Percentiles rank a stretch among this genome's conserved stretches.
phyloP scores from a whole-genome alignment of 2,888 invertebrate species.

The Spilarctia lutea region DNA sequence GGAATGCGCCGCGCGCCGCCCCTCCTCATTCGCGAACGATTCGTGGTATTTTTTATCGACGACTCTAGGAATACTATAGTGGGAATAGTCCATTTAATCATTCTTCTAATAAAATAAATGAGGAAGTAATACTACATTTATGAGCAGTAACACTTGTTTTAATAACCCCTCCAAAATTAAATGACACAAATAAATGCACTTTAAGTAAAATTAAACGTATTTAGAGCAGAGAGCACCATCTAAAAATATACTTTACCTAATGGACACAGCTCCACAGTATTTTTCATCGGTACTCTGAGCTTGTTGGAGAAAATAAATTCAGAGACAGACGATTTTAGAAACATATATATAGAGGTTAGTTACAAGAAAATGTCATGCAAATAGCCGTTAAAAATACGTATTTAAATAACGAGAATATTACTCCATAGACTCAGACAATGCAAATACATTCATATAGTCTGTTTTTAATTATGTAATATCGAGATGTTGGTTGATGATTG shows the following conservation, averaged over 20 bases:
- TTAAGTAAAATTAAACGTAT: slow-evolving; percentile 59
- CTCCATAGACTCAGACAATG: not conserved
- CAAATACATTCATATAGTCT: slow-evolving; percentile 43
- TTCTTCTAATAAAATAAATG: slow-evolving; percentile 54
- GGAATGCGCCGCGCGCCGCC: slow-evolving; percentile 85
- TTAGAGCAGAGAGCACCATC: slow-evolving; percentile 64
- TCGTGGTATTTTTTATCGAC: slow-evolving; percentile 86
- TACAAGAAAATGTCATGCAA: slow-evolving; percentile 21
- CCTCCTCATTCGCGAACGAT: slow-evolving; percentile 83
- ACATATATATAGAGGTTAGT: slow-evolving; percentile 60
- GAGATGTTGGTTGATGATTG: slow-evolving; percentile 58
- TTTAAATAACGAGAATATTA: slow-evolving; percentile 1
- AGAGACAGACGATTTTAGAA: slow-evolving; percentile 76
- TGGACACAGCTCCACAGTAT: slow-evolving; percentile 77
- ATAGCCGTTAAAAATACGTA: slow-evolving; percentile 22
- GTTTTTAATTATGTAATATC: slow-evolving; percentile 55
- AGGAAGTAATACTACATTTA: slow-evolving; percentile 37
- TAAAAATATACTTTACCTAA: slow-evolving; percentile 80
- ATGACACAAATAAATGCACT: slow-evolving; percentile 22
- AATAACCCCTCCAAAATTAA: slow-evolving; percentile 31
- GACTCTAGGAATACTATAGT: slow-evolving; percentile 80
- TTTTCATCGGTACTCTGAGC: slow-evolving; percentile 72
- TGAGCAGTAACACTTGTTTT: slow-evolving; percentile 18
- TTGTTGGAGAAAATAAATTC: slow-evolving; percentile 77
- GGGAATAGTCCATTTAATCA: slow-evolving; percentile 64